Conservation (phyloP, 2,113 vertebrate genomes). For the Malurus melanocephalus region DNA sequence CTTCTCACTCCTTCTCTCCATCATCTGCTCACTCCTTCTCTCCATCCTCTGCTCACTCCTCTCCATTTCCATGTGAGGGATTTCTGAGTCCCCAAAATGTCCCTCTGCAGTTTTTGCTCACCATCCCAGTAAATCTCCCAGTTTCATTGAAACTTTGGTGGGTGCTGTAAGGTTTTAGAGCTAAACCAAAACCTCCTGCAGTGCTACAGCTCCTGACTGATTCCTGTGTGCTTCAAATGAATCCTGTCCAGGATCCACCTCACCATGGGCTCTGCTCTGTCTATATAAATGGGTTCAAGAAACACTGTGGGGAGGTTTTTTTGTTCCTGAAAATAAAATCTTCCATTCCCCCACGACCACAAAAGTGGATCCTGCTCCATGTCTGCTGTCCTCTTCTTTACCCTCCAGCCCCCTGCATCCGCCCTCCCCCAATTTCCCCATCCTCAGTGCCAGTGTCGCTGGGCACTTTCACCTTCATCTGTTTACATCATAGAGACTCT, state of each 20-base stretch:
- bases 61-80: not conserved
- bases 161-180: not conserved
- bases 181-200: not conserved
- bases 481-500: constrained; percentile 6
- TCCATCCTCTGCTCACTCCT: not conserved
- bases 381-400: not conserved
- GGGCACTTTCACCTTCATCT: not conserved
- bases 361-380: not conserved
- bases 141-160: fast-evolving
- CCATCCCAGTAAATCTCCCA: not conserved
- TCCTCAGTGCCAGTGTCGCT: not conserved
- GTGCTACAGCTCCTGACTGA: not conserved
- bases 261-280: not conserved
- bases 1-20: not conserved
- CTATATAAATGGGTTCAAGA: not conserved
- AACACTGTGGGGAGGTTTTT: not conserved
- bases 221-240: not conserved
- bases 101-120: not conserved
- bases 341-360: not conserved
- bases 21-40: not conserved
- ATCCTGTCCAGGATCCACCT: not conserved
- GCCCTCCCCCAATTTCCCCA: fast-evolving
- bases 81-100: not conserved
- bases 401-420: not conserved
- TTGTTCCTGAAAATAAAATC: not conserved